These are phyloP conservation scores for Drosophila erecta DNA, from an alignment of 1,140 invertebrate genomes.

Conservation along the genomic window DNA sequence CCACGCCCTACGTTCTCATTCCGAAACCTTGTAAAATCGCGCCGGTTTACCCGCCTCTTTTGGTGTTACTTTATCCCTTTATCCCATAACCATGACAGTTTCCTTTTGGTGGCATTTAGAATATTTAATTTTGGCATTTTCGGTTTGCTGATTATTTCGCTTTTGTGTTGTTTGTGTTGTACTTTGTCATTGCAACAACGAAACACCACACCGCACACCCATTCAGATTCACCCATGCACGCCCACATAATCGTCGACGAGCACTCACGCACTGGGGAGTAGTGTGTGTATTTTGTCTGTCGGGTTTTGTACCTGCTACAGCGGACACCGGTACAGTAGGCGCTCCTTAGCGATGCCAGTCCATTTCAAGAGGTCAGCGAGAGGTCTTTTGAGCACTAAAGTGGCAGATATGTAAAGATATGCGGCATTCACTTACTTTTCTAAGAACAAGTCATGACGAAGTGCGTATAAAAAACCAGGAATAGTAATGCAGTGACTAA, in stretches of 20 bases:
- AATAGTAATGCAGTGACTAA: too few relatives aligned
- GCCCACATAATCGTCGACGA: conserved; percentile 21
- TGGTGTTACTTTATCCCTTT: conserved; percentile 4
- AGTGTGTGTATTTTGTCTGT: conserved; percentile 6
- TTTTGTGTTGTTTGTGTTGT: conserved; percentile 43
- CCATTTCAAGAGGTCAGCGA: too few relatives aligned
- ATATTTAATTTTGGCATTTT: conserved; percentile 31
- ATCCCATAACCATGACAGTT: neutral
- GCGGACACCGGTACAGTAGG: neutral
- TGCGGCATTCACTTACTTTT: too few relatives aligned
- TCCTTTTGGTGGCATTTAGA: conserved; percentile 15
- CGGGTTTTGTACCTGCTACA: conserved; percentile 7
- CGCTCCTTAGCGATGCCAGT: too few relatives aligned
- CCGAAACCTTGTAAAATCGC: neutral
- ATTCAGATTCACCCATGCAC: conserved; percentile 29
- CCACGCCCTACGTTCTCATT: neutral
- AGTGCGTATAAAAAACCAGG: too few relatives aligned
- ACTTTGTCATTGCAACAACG: conserved; percentile 43
- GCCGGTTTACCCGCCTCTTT: neutral
- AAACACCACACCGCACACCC: conserved; percentile 11
- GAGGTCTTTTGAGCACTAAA: too few relatives aligned
- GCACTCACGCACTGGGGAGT: conserved; percentile 25
- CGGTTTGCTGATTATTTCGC: conserved; percentile 30
- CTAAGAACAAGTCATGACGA: too few relatives aligned
- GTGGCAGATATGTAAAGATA: too few relatives aligned